Conservation (phyloP, 2,888 invertebrate species). For the Stenodera caucasica region DNA sequence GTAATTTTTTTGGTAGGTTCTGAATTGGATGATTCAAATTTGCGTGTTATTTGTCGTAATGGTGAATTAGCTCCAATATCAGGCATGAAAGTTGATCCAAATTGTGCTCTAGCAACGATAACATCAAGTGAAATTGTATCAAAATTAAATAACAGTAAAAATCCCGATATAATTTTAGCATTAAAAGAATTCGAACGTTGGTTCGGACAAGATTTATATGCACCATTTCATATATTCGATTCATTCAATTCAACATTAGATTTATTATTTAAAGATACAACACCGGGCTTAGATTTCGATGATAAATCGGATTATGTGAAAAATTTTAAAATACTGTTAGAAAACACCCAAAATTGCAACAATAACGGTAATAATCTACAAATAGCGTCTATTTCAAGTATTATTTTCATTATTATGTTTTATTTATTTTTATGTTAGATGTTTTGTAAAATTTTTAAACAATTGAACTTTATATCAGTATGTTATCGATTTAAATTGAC, state of each 20-base stretch:
- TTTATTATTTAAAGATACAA: slow-evolving; percentile 61
- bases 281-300: slow-evolving; percentile 60
- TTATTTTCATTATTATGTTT: not conserved
- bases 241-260: slow-evolving; percentile 59
- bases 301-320: slow-evolving; percentile 56
- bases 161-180: slow-evolving; percentile 40
- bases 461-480: not conserved
- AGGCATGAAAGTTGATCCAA: slow-evolving; percentile 60
- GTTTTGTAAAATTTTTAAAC: no score
- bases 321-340: slow-evolving; percentile 63
- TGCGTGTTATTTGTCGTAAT: slow-evolving; percentile 64
- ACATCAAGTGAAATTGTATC: slow-evolving; percentile 66
- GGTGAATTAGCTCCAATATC: slow-evolving; percentile 58
- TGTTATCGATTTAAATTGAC: not conserved
- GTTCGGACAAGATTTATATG: slow-evolving; percentile 52
- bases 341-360: slow-evolving; percentile 53
- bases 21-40: slow-evolving; percentile 39
- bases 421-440: not conserved
- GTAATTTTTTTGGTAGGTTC: slow-evolving; percentile 22
- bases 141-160: slow-evolving; percentile 50
- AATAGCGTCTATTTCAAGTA: not conserved
- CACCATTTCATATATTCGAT: slow-evolving; percentile 62
- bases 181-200: slow-evolving; percentile 44
- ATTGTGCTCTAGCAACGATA: slow-evolving; percentile 62
- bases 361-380: not conserved